These are phyloP conservation scores for Aix galericulata DNA, from an alignment of 2,113 vertebrate genomes.

Conservation along the genomic window DNA sequence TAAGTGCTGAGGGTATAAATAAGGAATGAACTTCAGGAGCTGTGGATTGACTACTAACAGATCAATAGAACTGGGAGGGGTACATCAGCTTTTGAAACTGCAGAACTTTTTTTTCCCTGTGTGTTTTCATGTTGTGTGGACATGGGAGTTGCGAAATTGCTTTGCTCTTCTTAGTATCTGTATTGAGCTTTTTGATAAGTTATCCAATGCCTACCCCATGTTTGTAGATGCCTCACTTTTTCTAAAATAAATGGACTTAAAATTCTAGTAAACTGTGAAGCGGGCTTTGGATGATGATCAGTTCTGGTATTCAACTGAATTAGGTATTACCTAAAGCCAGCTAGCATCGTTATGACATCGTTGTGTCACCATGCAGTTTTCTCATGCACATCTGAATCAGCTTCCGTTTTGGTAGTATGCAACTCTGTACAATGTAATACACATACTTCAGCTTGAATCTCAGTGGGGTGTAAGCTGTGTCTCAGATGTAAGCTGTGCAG, in stretches of 20 bases:
- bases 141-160: neutral
- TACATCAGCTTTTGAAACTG: neutral
- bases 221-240: neutral
- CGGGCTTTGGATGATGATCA: neutral
- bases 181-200: neutral
- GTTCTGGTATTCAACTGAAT: neutral
- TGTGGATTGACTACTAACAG: neutral
- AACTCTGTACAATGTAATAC: neutral
- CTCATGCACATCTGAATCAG: neutral
- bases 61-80: neutral
- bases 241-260: neutral
- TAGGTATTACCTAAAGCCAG: neutral
- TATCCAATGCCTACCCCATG: accelerated
- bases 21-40: neutral
- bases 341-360: accelerated
- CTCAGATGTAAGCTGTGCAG: neutral
- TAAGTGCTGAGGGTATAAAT: neutral
- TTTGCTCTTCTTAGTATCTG: neutral
- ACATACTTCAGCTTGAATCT: neutral
- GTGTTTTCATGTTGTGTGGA: neutral
- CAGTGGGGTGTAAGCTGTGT: neutral
- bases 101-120: neutral
- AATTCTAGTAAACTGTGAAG: neutral
- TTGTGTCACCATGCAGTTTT: neutral
- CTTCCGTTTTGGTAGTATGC: neutral